Evolutionary conservation across 2,888 invertebrate species (phyloP).

Genomic region (Drosophila kokeensis): DNA sequence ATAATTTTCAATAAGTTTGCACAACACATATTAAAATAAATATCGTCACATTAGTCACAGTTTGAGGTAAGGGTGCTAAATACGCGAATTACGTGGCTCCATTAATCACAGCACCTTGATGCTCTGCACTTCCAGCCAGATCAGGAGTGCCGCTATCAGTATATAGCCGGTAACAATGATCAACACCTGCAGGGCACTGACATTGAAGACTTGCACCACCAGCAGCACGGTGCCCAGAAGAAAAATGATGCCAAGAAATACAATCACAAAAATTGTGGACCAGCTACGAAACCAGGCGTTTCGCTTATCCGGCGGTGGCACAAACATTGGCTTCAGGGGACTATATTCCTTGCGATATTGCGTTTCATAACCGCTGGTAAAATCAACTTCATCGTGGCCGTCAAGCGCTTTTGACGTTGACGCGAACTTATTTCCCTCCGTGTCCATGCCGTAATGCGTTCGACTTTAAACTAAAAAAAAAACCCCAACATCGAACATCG

Average conservation of each 20-base stretch:
- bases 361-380: constrained; percentile 79
- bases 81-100: background rate
- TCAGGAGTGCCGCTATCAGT: constrained; percentile 59
- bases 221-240: constrained; percentile 70
- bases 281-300: constrained; percentile 76
- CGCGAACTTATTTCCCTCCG: constrained; percentile 53
- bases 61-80: background rate
- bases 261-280: constrained; percentile 64
- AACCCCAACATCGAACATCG: background rate
- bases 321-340: constrained; percentile 58
- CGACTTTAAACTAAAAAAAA: constrained; percentile 50
- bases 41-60: constrained; percentile 43
- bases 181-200: constrained; percentile 64
- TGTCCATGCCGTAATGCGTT: constrained; percentile 70
- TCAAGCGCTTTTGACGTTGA: constrained; percentile 23
- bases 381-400: constrained; percentile 74
- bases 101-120: constrained; percentile 71
- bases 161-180: constrained; percentile 66
- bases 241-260: constrained; percentile 64
- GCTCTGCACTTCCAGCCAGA: constrained; percentile 77
- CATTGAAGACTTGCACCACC: constrained; percentile 69
- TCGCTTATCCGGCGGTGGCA: constrained; percentile 63
- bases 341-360: constrained; percentile 80
- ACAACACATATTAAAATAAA: constrained; percentile 48
- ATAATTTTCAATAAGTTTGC: constrained; percentile 52